phyloP scores from a whole-genome alignment of 1,140 invertebrate genomes.

The Scylla paramamosain region DNA sequence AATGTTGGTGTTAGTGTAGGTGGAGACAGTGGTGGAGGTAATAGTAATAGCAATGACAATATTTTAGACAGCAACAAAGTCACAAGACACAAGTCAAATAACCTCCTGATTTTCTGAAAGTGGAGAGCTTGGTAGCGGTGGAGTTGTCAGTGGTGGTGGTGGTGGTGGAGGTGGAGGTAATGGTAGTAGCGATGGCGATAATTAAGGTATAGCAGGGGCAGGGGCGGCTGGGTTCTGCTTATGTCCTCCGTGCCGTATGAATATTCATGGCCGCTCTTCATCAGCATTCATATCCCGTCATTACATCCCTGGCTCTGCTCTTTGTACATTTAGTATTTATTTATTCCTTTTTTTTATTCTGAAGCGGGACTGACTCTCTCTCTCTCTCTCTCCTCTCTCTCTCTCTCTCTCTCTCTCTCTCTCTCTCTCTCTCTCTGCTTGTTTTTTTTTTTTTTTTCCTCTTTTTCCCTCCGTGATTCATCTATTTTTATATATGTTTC shows the following conservation, averaged over 20 bases:
- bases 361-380: neutral
- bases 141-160: neutral
- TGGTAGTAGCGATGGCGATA: conserved; percentile 11
- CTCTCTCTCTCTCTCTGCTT: neutral
- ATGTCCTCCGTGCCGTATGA: conserved; percentile 43
- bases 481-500: neutral
- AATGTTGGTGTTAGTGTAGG: neutral
- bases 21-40: neutral
- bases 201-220: neutral
- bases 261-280: conserved; percentile 57
- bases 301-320: conserved; percentile 39
- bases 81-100: too few relatives aligned
- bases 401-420: neutral
- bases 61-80: neutral
- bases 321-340: conserved; percentile 46
- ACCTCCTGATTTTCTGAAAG: too few relatives aligned
- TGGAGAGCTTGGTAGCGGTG: neutral
- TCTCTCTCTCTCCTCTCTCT: neutral
- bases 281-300: conserved; percentile 53
- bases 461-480: neutral
- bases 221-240: neutral
- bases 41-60: neutral
- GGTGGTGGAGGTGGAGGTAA: conserved; percentile 16
- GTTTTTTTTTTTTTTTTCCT: neutral
- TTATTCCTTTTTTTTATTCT: conserved; percentile 22